These are phyloP conservation scores for Drosophila kohkoa DNA, from an alignment of 1,140 invertebrate genomes.

Conservation along the genomic window DNA sequence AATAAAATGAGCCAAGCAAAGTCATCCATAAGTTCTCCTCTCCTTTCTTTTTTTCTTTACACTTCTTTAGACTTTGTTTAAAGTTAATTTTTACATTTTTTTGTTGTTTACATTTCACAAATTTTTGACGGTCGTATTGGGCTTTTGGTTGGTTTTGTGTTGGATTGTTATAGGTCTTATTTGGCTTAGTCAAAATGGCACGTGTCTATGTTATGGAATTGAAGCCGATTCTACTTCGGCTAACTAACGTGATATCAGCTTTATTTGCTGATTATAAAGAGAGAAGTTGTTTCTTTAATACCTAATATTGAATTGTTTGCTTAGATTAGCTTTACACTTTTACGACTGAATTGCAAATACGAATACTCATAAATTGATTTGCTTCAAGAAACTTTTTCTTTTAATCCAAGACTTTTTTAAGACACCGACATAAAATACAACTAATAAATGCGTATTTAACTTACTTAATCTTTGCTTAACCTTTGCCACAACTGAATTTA, in stretches of 20 bases:
- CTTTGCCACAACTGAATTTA: neutral
- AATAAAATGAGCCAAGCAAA: conserved; percentile 35
- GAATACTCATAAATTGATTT: neutral
- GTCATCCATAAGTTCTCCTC: conserved; percentile 21
- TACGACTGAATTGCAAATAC: too few relatives aligned
- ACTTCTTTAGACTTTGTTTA: conserved; percentile 22
- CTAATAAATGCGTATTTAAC: conserved; percentile 2
- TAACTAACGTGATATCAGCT: neutral
- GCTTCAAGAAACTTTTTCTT: neutral
- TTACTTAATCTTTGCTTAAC: neutral
- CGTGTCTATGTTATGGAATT: conserved; percentile 8
- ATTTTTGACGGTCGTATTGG: neutral
- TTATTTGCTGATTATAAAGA: neutral
- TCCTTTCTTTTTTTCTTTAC: neutral
- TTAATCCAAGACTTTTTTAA: neutral
- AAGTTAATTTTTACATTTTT: conserved; percentile 39
- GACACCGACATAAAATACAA: neutral
- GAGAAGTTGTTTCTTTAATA: too few relatives aligned
- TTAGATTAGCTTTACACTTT: too few relatives aligned
- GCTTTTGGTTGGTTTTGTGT: neutral
- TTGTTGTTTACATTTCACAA: conserved; percentile 9
- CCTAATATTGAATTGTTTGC: too few relatives aligned
- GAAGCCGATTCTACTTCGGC: neutral
- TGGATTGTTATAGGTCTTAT: neutral
- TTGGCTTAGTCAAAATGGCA: neutral